Base-by-base conservation (phyloP, 2,797 vertebrate species). In the Falco peregrinus region DNA sequence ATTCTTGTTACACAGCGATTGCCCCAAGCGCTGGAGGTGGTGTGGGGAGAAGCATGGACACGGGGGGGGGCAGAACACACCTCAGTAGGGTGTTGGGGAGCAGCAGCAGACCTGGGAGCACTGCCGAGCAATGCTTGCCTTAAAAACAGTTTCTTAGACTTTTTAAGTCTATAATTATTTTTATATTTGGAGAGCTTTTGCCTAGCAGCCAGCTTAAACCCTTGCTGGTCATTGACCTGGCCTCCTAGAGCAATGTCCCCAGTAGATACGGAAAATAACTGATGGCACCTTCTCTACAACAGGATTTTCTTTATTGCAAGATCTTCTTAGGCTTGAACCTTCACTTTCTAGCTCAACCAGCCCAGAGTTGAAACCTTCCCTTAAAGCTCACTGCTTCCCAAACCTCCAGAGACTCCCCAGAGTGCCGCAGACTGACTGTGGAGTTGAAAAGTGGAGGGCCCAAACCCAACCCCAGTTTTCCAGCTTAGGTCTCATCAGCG, bases 41-140 rank as follows among this genome's bases (percentile, higher is more conserved):
- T 1, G 10, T 22, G 35, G 37, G 70, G 57, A 75, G 28, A 37
- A 54, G 39, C 17, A 13, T 0, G 5, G 47, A n/a, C 10, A 5
- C 0, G n/a, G n/a, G n/a, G n/a, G n/a, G n/a, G n/a, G n/a, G 16
- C 31, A 59, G n/a, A 41, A 22, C 33, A 26, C 17, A 53, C 4
- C 57, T 28, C 70, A 31, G 18, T 6, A 18, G 37, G 28, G 17
- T 28, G 11, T 0, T 6, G 28, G 24, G n/a, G 64, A 53, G 57
- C n/a, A 76, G 33, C 54, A 45, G 13, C 8, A 13, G 57, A 76
- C 6, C 33, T 18, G n/a, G n/a, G 59, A 77, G 22, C 25, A 33
- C 12, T 51, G 16, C 31, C 0, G 1, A 16, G 9, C 3, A 3
- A 31, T 11, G 8, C 13, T 56, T 33, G 22, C 13, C 12, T 25